These are phyloP conservation scores for Nipponia nippon DNA, from an alignment of 2,113 vertebrate species.

Conservation along the genomic window DNA sequence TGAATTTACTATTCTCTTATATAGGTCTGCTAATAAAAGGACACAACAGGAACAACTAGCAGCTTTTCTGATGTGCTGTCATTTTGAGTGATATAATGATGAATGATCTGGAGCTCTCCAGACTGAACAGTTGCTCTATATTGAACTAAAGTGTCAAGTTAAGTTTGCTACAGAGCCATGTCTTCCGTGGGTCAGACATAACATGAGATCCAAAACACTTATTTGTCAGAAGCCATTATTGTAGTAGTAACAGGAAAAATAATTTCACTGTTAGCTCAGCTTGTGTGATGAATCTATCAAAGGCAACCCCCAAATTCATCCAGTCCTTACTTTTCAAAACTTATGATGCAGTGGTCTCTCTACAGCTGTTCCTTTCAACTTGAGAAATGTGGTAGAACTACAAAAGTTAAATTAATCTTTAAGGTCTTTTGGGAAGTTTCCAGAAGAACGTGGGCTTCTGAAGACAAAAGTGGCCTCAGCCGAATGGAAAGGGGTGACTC, in stretches of 20 bases:
- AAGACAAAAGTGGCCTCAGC: neutral
- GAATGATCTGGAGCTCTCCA: neutral
- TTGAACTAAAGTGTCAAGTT: neutral
- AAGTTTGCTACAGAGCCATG: neutral
- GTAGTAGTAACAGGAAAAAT: neutral
- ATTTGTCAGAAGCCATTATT: neutral
- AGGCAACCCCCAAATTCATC: neutral
- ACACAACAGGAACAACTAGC: neutral
- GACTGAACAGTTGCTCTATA: neutral
- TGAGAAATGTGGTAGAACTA: neutral
- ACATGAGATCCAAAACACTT: neutral
- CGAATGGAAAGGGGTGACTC: rapidly evolving
- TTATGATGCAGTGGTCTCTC: neutral
- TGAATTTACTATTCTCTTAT: neutral
- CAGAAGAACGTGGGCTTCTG: neutral
- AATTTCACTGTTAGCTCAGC: neutral
- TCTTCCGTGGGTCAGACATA: neutral
- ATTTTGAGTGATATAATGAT: neutral
- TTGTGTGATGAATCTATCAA: neutral
- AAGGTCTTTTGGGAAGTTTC: neutral
- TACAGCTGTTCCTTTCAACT: neutral
- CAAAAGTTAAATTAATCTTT: neutral
- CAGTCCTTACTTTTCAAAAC: neutral
- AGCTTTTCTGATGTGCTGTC: neutral
- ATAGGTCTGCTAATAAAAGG: neutral